Percentiles rank a stretch among this genome's conserved stretches.
phyloP scores from a whole-genome alignment of 2,797 vertebrate species.

The Carcharodon carcharias region DNA sequence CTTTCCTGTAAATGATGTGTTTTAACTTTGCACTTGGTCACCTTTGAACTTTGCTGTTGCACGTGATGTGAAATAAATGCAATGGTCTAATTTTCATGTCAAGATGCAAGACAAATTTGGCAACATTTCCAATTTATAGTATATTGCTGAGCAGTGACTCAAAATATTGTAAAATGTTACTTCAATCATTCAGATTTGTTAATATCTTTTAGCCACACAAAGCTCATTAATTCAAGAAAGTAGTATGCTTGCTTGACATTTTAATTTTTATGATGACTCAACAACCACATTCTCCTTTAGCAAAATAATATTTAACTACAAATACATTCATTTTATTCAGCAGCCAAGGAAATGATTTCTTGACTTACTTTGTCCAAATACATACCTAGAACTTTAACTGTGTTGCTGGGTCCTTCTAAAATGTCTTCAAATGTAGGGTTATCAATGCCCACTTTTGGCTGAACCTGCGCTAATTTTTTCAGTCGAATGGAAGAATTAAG shows the following conservation, averaged over 20 bases:
- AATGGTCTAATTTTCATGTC: background rate
- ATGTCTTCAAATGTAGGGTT: conserved; percentile 92
- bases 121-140: background rate
- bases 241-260: background rate
- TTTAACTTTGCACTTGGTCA: background rate
- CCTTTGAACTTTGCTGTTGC: background rate
- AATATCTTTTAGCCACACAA: background rate
- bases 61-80: background rate
- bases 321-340: background rate
- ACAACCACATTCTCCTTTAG: background rate
- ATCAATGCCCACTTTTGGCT: conserved; percentile 93
- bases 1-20: background rate
- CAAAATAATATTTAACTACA: background rate
- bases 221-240: background rate
- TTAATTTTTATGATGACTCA: too few species aligned
- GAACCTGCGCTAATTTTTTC: conserved; percentile 85
- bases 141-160: background rate
- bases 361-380: conserved; percentile 42
- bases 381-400: conserved; percentile 76
- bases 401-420: conserved; percentile 65
- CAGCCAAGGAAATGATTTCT: conserved; percentile 35
- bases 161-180: background rate
- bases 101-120: background rate
- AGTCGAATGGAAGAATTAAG: conserved; percentile 90
- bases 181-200: background rate